A percentile compares a stretch with the other conserved stretches of the same genome.
phyloP scores from a whole-genome alignment of 2,888 invertebrate species.

The Drosophila recens region DNA sequence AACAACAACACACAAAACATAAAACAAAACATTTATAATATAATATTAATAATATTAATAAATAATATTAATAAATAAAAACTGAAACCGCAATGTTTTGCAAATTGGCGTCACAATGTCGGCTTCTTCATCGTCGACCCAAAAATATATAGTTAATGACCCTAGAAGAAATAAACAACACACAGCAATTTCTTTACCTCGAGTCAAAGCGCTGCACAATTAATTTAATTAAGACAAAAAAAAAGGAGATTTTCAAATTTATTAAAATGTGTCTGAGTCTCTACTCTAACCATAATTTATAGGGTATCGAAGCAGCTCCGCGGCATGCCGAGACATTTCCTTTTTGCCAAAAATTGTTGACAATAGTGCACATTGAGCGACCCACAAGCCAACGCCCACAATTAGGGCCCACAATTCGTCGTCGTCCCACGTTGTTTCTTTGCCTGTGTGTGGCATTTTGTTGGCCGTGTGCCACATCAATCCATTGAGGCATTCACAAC shows the following conservation, averaged over 20 bases:
- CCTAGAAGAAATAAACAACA: too few relatives aligned
- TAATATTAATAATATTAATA: too few relatives aligned
- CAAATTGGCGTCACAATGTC: too few relatives aligned
- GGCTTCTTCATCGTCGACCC: too few relatives aligned
- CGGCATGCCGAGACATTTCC: constrained; percentile 31
- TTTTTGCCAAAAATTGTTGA: constrained; percentile 31
- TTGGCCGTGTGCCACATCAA: constrained; percentile 56
- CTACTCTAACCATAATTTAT: neutral
- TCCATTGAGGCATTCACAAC: constrained; percentile 42
- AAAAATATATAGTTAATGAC: too few relatives aligned
- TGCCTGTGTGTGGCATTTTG: constrained; percentile 12
- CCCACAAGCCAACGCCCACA: neutral
- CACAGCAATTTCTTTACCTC: too few relatives aligned
- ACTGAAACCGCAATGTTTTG: too few relatives aligned
- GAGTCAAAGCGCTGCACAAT: neutral
- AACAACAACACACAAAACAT: too few relatives aligned
- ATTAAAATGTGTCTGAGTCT: neutral
- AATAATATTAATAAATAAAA: too few relatives aligned
- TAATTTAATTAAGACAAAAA: neutral
- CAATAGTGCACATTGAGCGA: constrained; percentile 36
- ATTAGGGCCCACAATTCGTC: too few relatives aligned
- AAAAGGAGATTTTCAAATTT: neutral
- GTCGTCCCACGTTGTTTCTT: too few relatives aligned
- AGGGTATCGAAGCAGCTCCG: constrained; percentile 26
- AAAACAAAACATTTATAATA: too few relatives aligned